Percentiles rank a stretch among this genome's conserved stretches.
Evolutionary conservation across 2,113 vertebrate genomes (phyloP).

Genomic region (Formicarius rufipectus): DNA sequence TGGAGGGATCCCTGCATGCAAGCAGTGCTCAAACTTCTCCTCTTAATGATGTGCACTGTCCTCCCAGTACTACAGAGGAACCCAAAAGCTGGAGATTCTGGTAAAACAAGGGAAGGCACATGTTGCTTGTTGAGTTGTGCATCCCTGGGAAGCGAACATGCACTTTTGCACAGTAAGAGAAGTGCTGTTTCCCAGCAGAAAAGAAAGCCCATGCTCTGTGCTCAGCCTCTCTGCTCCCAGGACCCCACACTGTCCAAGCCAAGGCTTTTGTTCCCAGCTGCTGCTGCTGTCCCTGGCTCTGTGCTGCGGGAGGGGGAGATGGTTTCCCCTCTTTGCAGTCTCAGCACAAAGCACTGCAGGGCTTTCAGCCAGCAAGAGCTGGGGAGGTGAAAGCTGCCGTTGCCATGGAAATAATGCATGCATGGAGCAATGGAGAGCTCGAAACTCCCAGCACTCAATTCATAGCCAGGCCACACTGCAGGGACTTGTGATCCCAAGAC

Average conservation of each 20-base stretch:
- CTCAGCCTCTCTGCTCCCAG: neutral
- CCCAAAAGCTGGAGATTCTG: neutral
- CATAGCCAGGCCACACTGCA: neutral
- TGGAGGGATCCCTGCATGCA: neutral
- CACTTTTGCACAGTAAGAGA: neutral
- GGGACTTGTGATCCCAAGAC: neutral
- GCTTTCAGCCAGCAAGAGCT: slow-evolving; percentile 65
- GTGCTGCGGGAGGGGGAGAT: neutral
- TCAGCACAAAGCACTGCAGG: slow-evolving; percentile 76
- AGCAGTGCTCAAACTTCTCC: rapidly evolving
- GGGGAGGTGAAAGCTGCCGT: slow-evolving; percentile 62
- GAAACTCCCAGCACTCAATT: neutral
- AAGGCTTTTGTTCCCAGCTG: slow-evolving; percentile 39
- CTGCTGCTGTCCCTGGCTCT: neutral
- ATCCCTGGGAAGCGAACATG: neutral
- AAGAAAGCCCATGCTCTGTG: neutral
- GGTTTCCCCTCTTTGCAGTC: slow-evolving; percentile 71
- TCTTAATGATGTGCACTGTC: rapidly evolving
- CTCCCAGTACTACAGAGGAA: neutral
- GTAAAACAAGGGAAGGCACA: neutral
- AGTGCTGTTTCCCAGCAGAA: neutral
- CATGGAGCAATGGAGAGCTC: neutral
- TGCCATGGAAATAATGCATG: slow-evolving; percentile 72
- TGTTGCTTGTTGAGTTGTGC: neutral
- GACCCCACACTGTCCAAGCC: neutral